Evolutionary conservation across 1,140 invertebrate genomes (phyloP), one percentile per base, ranked within the genome.

Genomic region (Diploscapter pachys): DNA sequence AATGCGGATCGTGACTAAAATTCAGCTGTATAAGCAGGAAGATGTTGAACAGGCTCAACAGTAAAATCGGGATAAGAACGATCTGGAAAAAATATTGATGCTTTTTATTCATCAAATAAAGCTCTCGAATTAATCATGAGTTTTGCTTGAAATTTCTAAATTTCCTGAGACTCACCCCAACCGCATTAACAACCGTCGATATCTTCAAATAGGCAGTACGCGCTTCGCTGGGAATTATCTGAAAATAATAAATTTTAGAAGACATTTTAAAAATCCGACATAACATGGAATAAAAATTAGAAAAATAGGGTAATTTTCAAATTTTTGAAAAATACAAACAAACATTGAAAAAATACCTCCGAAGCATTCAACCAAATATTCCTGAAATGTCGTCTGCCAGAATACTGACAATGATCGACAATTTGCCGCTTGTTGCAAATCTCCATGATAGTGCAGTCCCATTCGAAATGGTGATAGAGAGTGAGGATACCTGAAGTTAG

Each of bases 401-500:
- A 61, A 57, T 76, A 57, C 63, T 83, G 84, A 68, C 83, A 84
- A 69, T 78, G 85, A 54, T 77, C 68, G 48, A 79, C 76, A 53
- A 84, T 68, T 72, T 84, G 83, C n/a, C 82, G 85, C 31, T 72
- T 61, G 55, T 86, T 84, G 69, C 83, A 84, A 63, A 84, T 84
- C 55, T 78, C 76, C 50, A 75, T 73, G 48, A 84, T 67, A 49
- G 82, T 75, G 76, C 83, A 85, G 69, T 85, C 83, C 68, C 80
- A 85, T 77, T 85, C 83, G 66, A 85, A 83, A 63, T 83, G 78
- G 57, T 85, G 84, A 72, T 85, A 85, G n/a, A 77, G 65, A 2
- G 83, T 83, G 9, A 83, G 71, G 4, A 83, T 54, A 73, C 81
- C 82, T 81, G 66, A 81, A 82, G 73, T 13, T 11, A 11, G 31